Evolutionary conservation across 2,113 vertebrate species (phyloP).

Genomic region (Suncus etruscus): DNA sequence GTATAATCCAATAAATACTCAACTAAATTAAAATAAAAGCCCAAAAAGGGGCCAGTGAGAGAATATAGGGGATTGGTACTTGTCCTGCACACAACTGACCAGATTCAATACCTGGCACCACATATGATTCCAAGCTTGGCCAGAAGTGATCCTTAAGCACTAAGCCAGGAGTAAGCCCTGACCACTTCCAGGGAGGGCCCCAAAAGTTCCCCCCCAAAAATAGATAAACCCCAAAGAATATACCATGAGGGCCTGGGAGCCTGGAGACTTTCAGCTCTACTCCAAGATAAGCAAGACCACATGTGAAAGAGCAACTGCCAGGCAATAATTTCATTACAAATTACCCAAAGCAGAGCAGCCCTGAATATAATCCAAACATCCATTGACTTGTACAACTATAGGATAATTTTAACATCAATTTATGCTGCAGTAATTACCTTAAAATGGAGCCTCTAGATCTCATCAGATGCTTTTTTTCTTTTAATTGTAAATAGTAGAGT

Average conservation of each 20-base stretch:
- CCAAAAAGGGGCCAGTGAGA: neutral
- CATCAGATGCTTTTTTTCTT: slow-evolving; percentile 6
- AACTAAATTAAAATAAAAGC: too few species aligned
- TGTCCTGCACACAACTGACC: too few species aligned
- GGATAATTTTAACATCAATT: slow-evolving; percentile 8
- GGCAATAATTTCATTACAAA: slow-evolving; percentile 22
- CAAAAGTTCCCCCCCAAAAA: too few species aligned
- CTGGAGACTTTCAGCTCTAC: slow-evolving; percentile 9
- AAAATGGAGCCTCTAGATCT: slow-evolving; percentile 47
- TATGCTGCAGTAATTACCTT: slow-evolving; percentile 45
- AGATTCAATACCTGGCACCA: too few species aligned
- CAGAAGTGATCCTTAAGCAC: too few species aligned
- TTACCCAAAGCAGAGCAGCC: slow-evolving; percentile 36
- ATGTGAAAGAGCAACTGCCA: slow-evolving; percentile 56
- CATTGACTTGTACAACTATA: slow-evolving; percentile 57
- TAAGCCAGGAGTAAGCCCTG: too few species aligned
- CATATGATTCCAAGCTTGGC: too few species aligned
- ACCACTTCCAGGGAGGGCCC: too few species aligned
- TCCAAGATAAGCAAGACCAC: slow-evolving; percentile 34
- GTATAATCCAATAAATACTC: too few species aligned
- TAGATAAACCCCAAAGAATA: too few species aligned
- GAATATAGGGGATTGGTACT: too few species aligned
- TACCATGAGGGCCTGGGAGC: neutral
- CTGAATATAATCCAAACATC: slow-evolving; percentile 53
- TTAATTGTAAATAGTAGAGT: neutral